Percentiles rank a stretch among this genome's conserved stretches.
Evolutionary conservation across 1,140 invertebrate species (phyloP).

Genomic region (Nasonia giraulti): DNA sequence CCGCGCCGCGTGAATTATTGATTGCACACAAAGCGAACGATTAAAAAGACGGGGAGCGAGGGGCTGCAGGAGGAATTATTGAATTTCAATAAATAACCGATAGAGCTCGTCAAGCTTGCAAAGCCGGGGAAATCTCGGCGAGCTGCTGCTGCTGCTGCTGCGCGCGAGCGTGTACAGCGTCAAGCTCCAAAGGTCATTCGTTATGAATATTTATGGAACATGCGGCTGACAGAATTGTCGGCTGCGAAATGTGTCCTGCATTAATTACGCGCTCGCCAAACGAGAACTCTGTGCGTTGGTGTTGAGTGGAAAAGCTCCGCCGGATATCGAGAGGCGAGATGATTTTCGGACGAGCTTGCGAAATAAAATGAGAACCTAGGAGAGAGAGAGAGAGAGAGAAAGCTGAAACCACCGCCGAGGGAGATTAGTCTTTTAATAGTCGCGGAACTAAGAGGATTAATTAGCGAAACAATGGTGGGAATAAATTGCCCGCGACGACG

Average conservation of each 20-base stretch:
- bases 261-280: background rate
- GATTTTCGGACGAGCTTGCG: too few species aligned
- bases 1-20: background rate
- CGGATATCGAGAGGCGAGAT: too few species aligned
- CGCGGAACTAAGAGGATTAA: background rate
- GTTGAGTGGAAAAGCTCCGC: too few species aligned
- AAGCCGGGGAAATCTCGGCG: conserved; percentile 26
- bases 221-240: conserved; percentile 30
- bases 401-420: background rate
- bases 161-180: background rate
- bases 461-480: conserved; percentile 6
- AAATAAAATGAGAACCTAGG: too few species aligned
- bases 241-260: conserved; percentile 28
- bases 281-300: background rate
- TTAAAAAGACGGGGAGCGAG: background rate
- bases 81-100: conserved; percentile 45
- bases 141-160: background rate
- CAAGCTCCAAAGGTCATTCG: conserved; percentile 41
- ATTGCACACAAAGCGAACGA: background rate
- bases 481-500: conserved; percentile 8
- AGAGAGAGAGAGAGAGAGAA: background rate
- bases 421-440: background rate
- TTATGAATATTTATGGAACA: conserved; percentile 43
- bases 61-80: background rate
- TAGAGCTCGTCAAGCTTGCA: background rate